phyloP scores from a whole-genome alignment of 2,888 invertebrate genomes.

The Acleris sparsana region DNA sequence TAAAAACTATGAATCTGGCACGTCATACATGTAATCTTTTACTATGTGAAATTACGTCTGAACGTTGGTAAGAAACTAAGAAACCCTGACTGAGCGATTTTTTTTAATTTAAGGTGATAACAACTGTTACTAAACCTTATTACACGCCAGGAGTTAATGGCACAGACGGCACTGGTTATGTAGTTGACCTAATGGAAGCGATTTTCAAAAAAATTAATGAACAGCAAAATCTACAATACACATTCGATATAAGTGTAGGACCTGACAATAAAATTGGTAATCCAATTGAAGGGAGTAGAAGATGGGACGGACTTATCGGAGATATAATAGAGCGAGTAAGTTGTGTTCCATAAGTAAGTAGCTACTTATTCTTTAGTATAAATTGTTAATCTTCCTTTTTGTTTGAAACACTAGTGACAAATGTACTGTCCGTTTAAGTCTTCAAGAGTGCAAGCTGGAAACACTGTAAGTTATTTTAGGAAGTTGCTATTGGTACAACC shows the following conservation, averaged over 20 bases:
- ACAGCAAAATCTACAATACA: conserved; percentile 61
- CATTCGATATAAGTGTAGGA: conserved; percentile 87
- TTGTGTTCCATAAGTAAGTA: conserved; percentile 24
- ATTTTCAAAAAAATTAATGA: conserved; percentile 80
- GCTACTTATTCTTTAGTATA: too few species aligned
- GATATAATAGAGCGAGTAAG: conserved; percentile 89
- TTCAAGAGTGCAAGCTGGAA: too few species aligned
- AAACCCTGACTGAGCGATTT: too few species aligned
- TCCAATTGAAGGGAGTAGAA: conserved; percentile 85
- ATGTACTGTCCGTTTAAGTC: too few species aligned
- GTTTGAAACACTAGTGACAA: too few species aligned
- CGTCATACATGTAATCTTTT: too few species aligned
- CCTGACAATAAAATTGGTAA: conserved; percentile 87
- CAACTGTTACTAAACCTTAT: conserved; percentile 60
- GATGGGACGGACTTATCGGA: conserved; percentile 90
- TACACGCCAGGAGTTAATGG: conserved; percentile 52
- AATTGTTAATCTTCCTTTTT: too few species aligned
- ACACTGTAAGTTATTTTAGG: conserved; percentile 62
- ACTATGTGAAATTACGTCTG: too few species aligned
- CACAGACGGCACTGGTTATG: conserved; percentile 89
- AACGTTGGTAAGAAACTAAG: too few species aligned
- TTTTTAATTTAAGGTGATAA: conserved; percentile 83
- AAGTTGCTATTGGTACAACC: conserved; percentile 7
- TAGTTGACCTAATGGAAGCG: conserved; percentile 92
- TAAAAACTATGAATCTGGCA: too few species aligned